phyloP scores from a whole-genome alignment of 2,113 vertebrate genomes.

The Crotalus tigris region DNA sequence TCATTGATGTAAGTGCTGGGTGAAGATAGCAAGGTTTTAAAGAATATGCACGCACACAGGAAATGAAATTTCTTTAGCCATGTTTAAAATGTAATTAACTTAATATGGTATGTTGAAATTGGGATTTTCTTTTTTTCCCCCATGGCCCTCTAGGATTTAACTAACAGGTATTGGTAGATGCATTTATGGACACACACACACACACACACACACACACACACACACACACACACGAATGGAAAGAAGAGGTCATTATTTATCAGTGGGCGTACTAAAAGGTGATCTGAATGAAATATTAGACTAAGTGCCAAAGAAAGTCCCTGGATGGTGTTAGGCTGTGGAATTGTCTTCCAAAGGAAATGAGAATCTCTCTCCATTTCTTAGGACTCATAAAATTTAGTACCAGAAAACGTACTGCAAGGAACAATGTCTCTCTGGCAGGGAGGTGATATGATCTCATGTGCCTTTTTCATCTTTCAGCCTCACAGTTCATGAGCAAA shows the following conservation, averaged over 20 bases:
- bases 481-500: conserved; percentile 29
- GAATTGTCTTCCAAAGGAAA: conserved; percentile 44
- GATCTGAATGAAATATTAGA: not conserved
- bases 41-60: not conserved
- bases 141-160: not conserved
- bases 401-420: conserved; percentile 43
- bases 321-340: not conserved
- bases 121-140: not conserved
- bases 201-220: no score
- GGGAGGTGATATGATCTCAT: conserved; percentile 43
- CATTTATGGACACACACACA: not conserved
- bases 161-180: not conserved
- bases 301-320: conserved; percentile 34
- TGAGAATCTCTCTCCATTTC: conserved; percentile 34
- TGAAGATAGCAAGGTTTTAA: not conserved
- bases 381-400: conserved; percentile 39
- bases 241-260: conserved; percentile 18
- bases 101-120: not conserved
- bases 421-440: conserved; percentile 35
- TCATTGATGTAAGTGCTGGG: not conserved
- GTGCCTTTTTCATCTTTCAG: conserved; percentile 49
- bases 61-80: not conserved
- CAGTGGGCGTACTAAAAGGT: conserved; percentile 14
- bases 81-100: not conserved
- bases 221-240: not conserved